These are phyloP conservation scores for Zaprionus bogoriensis DNA, from an alignment of 2,888 invertebrate genomes.

Conservation along the genomic window DNA sequence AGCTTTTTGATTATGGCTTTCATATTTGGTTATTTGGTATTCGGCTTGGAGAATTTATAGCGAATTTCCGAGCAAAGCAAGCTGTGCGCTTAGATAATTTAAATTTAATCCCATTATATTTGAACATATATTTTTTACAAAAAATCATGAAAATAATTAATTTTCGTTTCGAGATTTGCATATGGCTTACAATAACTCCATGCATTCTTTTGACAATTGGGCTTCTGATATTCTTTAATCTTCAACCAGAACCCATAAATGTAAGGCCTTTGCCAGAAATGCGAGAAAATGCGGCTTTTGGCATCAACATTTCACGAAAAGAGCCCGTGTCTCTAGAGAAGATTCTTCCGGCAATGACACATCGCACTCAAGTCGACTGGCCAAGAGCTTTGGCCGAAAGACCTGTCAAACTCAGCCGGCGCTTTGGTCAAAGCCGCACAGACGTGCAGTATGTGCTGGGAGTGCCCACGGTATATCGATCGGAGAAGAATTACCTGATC, in stretches of 20 bases:
- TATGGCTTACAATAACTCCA: neutral
- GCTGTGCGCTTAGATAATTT: neutral
- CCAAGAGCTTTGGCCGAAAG: no score
- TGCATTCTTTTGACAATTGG: neutral
- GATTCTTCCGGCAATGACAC: no score
- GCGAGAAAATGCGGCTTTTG: no score
- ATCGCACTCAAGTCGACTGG: no score
- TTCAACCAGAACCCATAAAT: neutral
- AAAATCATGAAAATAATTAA: conserved; percentile 25
- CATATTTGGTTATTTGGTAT: no score
- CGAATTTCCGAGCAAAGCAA: neutral
- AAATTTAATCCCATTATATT: no score
- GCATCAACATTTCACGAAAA: no score
- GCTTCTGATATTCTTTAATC: neutral
- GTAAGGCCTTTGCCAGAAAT: no score
- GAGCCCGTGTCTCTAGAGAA: no score
- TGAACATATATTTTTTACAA: neutral
- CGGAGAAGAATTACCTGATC: conserved; percentile 15
- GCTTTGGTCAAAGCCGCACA: no score
- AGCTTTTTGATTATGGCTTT: no score
- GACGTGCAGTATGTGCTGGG: conserved; percentile 54
- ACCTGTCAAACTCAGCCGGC: no score
- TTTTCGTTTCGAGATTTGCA: conserved; percentile 9
- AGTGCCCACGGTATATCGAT: conserved; percentile 41
- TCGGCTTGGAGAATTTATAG: neutral